Evolutionary conservation across 2,113 vertebrate species (phyloP), one percentile per base, ranked within the genome.

Genomic region (Urocitellus parryii): DNA sequence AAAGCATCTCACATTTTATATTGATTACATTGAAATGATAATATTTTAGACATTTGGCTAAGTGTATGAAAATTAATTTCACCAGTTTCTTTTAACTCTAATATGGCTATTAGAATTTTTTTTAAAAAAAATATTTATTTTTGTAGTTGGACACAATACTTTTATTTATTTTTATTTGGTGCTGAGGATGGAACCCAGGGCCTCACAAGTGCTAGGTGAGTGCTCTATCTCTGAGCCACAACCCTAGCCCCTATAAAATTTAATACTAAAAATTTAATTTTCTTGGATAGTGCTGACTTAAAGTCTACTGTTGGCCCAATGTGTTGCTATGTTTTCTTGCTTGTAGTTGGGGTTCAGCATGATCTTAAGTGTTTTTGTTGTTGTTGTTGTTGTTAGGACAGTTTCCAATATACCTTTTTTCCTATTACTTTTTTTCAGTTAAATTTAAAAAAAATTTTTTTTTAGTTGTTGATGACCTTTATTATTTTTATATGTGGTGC

Each of bases 331-430:
- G 37, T 88, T 67, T 68, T 25, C 53, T 87, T 89, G 29, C 37
- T 85, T 91, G 27, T 88, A 85, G 77, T 85, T 83, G 68, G 12
- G 56, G 20, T 53, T 45, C 8, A 37, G 42, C 4, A 53, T 95
- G 45, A 79, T 67, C 34, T 86, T 82, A 51, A 82, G 13, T 78
- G 34, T 70, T 96, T 84, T 45, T 45, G 7, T 45, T 7, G 6
- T 45, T 51, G 45, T 45, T 45, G 45, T 45, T 45, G 45, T 61
- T 56, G 34, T 92, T 87, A 96, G 56, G 27, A 88, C 5, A 86
- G 25, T 74, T 94, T 76, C 74, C 6, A 82, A 77, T 53, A 65
- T 88, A 67, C 25, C 70, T 90, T 87, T 94, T 96, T 56, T 27
- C 10, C 29, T 89, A 20, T 45, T 91, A n/a, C 2, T 83, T 80